Evolutionary conservation across 1,140 invertebrate genomes (phyloP), one percentile per base, ranked within the genome.

Genomic region (Drosophila tristis): DNA sequence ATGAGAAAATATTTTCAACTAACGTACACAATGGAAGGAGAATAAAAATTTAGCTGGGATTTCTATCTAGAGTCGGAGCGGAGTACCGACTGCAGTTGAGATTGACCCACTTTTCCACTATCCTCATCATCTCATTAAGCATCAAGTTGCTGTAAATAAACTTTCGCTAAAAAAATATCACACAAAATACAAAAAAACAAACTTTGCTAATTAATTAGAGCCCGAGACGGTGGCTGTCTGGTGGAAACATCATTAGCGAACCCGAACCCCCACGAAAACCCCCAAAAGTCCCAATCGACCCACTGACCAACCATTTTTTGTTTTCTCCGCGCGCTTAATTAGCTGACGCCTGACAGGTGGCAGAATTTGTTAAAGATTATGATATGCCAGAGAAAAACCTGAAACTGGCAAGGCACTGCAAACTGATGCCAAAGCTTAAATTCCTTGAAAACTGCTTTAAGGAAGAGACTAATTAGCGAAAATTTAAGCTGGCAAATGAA

Each of bases 301-400:
- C 42, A 57, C 58, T 73, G 68, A 58, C 53, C 71, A 13, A 61
- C 9, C 23, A 57, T 55, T 61, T 56, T 45, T 45, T 44, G 57
- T 29, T 54, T 57, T 70, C 74, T 70, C 71, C 58, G 42, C 59
- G 58, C 57, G 68, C 55, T 78, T 85, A 74, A 86, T 86, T 86
- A 74, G 44, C 73, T 66, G 49, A 45, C 50, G 67, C 60, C 72
- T 44, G 56, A 49, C 59, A 39, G 58, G 59, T 55, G 72, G 42
- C 48, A 47, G 42, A 76, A 59, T 67, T 63, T 59, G 42, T 71
- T 66, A 58, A 82, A 70, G 61, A 58, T 60, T 66, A 70, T 70
- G 54, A 55, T 81, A 67, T 59, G 58, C 39, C 44, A 26, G 58
- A 2, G 1, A 29, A 29, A 16, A 55, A 42, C 20, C 20, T 20